Evolutionary conservation across 2,113 vertebrate species (phyloP).

Genomic region (Tragelaphus imberbis): DNA sequence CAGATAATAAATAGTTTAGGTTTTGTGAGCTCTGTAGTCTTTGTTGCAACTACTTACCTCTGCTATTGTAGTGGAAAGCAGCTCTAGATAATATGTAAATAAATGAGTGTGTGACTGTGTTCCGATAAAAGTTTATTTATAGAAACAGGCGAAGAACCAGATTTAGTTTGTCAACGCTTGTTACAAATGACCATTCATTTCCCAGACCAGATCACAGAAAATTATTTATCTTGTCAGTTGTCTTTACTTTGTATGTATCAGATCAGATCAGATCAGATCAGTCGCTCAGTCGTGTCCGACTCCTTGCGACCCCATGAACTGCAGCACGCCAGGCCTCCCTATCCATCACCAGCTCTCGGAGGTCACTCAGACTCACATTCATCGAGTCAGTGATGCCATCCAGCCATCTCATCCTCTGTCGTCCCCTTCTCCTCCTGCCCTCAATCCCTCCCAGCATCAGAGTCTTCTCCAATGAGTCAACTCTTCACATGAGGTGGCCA

Average conservation of each 20-base stretch:
- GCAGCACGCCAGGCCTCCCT: too few relatives aligned
- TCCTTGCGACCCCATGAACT: too few relatives aligned
- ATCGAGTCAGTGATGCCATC: too few relatives aligned
- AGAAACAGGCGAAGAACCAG: background rate
- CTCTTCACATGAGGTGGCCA: too few relatives aligned
- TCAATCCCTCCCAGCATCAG: too few relatives aligned
- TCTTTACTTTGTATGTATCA: background rate
- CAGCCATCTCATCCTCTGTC: too few relatives aligned
- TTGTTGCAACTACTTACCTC: background rate
- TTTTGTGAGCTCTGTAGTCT: background rate
- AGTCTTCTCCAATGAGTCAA: too few relatives aligned
- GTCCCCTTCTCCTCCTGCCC: too few relatives aligned
- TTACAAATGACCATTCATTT: background rate
- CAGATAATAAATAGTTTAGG: background rate
- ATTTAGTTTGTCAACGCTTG: background rate
- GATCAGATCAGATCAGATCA: too few relatives aligned
- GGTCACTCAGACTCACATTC: too few relatives aligned
- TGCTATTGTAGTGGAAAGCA: background rate
- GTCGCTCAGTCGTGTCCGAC: too few relatives aligned
- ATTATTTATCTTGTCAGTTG: background rate
- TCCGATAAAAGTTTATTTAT: background rate
- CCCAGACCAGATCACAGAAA: background rate
- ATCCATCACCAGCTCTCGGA: too few relatives aligned
- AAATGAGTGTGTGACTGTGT: background rate
- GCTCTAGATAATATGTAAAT: background rate